These are phyloP conservation scores for Theristus sp. DNA, from an alignment of 2,888 invertebrate species.

Conservation along the genomic window DNA sequence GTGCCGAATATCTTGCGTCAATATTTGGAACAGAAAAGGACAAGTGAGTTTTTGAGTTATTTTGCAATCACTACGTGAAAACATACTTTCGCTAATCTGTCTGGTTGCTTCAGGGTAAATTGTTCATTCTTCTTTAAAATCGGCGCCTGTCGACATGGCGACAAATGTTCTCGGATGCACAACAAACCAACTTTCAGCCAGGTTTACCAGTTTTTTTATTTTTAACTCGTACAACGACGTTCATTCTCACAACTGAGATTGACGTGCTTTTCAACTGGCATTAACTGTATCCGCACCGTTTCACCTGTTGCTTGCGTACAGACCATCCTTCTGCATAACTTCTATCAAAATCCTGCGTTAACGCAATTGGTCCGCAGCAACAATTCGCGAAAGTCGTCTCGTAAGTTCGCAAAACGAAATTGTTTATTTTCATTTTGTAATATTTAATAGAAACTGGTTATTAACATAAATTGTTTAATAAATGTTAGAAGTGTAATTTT, in stretches of 20 bases:
- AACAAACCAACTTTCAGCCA: constrained; percentile 98
- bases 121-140: constrained; percentile 99
- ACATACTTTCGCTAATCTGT: neutral
- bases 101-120: constrained; percentile 51
- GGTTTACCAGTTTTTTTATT: no score
- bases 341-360: constrained; percentile 95
- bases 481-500: no score
- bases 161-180: constrained; percentile 90
- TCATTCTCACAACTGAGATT: no score
- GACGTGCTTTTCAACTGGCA: no score
- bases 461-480: no score
- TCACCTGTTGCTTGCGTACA: no score
- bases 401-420: no score
- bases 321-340: constrained; percentile 85
- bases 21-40: constrained; percentile 97
- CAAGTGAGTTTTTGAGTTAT: constrained; percentile 42
- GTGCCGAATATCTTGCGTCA: constrained; percentile 83
- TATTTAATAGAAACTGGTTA: no score
- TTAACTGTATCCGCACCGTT: no score
- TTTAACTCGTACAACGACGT: no score
- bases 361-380: constrained; percentile 63
- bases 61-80: neutral
- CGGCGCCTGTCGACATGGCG: constrained; percentile 98
- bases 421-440: no score
- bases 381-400: neutral